Percentiles rank a stretch among this genome's conserved stretches.
Evolutionary conservation across 2,113 vertebrate species (phyloP).

Genomic region (Elaphurus davidianus): DNA sequence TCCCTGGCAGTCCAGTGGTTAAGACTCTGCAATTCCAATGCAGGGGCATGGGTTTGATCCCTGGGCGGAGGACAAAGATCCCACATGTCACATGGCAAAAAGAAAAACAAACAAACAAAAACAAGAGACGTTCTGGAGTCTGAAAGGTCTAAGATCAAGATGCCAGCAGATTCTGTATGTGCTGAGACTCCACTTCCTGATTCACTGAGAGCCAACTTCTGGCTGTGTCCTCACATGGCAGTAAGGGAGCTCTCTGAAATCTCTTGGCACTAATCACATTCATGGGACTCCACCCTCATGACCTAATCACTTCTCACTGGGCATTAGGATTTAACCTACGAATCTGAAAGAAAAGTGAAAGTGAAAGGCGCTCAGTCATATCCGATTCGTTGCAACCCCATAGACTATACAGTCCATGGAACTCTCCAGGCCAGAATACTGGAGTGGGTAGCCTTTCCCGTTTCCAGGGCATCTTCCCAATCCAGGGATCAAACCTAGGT

Average conservation of each 20-base stretch:
- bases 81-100: background rate
- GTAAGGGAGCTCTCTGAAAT: background rate
- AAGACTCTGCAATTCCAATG: background rate
- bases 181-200: background rate
- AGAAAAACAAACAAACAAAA: background rate
- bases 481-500: background rate
- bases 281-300: background rate
- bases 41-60: background rate
- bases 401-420: background rate
- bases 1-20: background rate
- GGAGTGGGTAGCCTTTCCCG: background rate
- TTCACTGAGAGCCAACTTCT: background rate
- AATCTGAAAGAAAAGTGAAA: background rate
- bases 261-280: background rate
- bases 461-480: background rate
- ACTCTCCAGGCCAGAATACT: background rate
- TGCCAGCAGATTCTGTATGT: background rate
- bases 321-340: background rate
- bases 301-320: background rate
- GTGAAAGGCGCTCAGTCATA: background rate
- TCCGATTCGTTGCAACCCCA: accelerated
- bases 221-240: background rate
- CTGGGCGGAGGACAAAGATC: background rate
- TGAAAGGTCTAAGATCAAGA: background rate
- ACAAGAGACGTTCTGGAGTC: background rate